Percentiles rank a stretch among this genome's conserved stretches.
Conservation (phyloP, 2,113 vertebrate genomes). For the Acanthisitta chloris region DNA sequence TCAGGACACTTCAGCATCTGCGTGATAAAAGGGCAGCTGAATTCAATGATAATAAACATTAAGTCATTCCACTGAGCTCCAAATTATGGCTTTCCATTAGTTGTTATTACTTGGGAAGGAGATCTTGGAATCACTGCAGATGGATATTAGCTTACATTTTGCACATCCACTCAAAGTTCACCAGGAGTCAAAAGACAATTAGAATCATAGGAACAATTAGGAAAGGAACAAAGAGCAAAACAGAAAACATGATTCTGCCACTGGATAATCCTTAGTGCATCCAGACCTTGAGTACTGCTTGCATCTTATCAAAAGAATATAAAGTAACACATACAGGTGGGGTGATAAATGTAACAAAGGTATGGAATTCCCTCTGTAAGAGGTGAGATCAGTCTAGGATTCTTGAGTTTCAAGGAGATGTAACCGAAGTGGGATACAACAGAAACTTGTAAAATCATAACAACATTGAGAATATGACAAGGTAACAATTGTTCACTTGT, state of each 20-base stretch:
- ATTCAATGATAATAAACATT: conserved; percentile 36
- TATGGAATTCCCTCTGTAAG: not conserved
- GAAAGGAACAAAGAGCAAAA: not conserved
- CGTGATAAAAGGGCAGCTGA: conserved; percentile 23
- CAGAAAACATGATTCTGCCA: not conserved
- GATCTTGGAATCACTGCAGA: conserved; percentile 23
- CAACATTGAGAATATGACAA: not conserved
- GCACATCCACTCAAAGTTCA: conserved; percentile 21
- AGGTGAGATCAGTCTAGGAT: not conserved
- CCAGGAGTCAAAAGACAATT: not conserved
- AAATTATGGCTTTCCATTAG: conserved; percentile 41
- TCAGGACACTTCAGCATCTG: not conserved
- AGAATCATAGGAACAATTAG: not conserved
- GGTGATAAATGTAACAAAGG: not conserved
- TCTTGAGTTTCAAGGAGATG: not conserved
- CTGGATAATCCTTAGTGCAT: not conserved
- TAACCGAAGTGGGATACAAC: not conserved
- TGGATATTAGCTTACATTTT: conserved; percentile 11
- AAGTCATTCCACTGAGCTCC: conserved; percentile 31
- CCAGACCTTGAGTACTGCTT: not conserved
- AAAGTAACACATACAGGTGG: not conserved
- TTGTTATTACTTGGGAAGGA: conserved; percentile 16
- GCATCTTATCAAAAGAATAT: not conserved
- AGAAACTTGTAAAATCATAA: not conserved
- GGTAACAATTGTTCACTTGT: not conserved